Percentiles rank a stretch among this genome's conserved stretches.
Conservation (phyloP, 2,797 vertebrate genomes). For the Pseudochaenichthys georgianus region DNA sequence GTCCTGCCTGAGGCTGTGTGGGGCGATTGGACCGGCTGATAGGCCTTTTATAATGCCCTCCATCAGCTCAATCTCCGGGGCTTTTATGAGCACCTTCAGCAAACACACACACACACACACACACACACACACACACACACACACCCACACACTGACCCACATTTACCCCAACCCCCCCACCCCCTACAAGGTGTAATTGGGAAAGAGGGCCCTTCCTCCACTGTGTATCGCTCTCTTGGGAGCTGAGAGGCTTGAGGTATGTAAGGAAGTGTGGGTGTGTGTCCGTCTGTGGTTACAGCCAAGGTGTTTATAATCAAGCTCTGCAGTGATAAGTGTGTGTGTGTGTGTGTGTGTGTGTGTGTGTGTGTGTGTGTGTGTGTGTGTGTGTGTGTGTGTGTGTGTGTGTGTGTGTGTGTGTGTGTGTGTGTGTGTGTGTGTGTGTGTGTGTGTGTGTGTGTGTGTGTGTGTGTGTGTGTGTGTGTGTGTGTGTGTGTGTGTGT, state of each 20-base stretch:
- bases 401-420: too few species aligned
- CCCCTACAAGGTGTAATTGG: conserved; percentile 68
- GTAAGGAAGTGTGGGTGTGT: conserved; percentile 43
- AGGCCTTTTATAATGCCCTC: conserved; percentile 74
- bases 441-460: conserved; percentile 35
- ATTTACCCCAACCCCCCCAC: not conserved
- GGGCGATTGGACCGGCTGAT: conserved; percentile 72
- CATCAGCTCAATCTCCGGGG: conserved; percentile 74
- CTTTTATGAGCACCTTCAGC: conserved; percentile 81
- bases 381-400: too few species aligned
- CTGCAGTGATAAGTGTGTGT: conserved; percentile 63
- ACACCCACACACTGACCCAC: not conserved
- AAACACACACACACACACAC: conserved; percentile 47
- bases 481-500: conserved; percentile 27
- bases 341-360: conserved; percentile 61
- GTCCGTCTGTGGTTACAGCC: conserved; percentile 57
- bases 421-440: too few species aligned
- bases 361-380: too few species aligned
- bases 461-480: conserved; percentile 61
- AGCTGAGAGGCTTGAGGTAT: conserved; percentile 48
- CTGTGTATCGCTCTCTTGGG: conserved; percentile 73
- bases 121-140: not conserved
- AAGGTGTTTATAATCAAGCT: conserved; percentile 75
- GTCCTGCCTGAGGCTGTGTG: conserved; percentile 70
- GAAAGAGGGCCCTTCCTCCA: conserved; percentile 70